Conservation (phyloP, 1,140 invertebrate genomes). For the Hypsibius dujardini region DNA sequence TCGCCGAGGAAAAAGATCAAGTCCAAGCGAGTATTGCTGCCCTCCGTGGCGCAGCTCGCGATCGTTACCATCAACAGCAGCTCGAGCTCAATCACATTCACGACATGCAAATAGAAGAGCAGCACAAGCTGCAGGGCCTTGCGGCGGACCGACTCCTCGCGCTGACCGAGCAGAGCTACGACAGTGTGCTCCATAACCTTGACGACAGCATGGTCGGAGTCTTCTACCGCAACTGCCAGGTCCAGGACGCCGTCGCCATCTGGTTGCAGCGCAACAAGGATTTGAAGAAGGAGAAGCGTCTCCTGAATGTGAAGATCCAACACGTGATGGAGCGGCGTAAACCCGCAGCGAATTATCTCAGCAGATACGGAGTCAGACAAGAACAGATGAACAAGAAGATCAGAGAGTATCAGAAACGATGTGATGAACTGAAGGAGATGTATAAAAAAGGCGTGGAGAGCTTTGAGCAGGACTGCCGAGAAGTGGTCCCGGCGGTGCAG, state of each 20-base stretch:
- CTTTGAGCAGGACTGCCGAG: background rate
- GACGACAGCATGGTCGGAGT: background rate
- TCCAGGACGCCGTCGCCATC: background rate
- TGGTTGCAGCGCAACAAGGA: slow-evolving; percentile 3
- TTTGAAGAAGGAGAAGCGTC: background rate
- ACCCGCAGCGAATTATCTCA: background rate
- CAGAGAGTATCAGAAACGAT: background rate
- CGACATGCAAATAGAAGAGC: background rate
- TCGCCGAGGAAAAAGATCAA: slow-evolving; percentile 13
- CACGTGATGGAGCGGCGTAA: background rate
- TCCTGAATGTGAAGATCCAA: background rate
- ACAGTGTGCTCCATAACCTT: background rate
- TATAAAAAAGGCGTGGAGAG: background rate
- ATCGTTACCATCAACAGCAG: background rate
- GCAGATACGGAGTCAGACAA: background rate
- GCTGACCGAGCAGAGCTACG: slow-evolving; percentile 6
- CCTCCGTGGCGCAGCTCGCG: background rate
- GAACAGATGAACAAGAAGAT: background rate
- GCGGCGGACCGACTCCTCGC: background rate
- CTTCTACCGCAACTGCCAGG: background rate
- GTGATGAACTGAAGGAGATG: background rate
- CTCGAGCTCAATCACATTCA: background rate
- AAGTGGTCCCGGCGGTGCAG: background rate
- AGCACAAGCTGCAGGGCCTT: slow-evolving; percentile 11
- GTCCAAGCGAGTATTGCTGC: background rate